Evolutionary conservation across 1,140 invertebrate species (phyloP), one percentile per base, ranked within the genome.

Genomic region (Tribolium madens): DNA sequence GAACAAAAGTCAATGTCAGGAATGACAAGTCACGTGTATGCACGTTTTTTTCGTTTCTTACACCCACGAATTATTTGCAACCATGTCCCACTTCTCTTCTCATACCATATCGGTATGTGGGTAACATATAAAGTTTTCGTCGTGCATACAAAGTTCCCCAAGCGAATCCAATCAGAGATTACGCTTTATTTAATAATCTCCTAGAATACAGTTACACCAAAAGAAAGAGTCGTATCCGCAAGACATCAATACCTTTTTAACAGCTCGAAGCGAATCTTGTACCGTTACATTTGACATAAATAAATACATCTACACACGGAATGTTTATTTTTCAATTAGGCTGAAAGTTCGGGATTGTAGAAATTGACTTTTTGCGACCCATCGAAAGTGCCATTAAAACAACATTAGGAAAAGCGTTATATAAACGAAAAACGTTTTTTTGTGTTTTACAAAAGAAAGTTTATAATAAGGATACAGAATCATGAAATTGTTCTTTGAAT

Each of bases 201-300:
- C 26, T 64, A 13, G 21, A 64, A 64, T 64, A 64, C 57, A 13
- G 57, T 64, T 64, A 64, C 13, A 13, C 57, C 57, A 64, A 64
- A 64, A 64, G 26, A 33, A 64, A 33, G 6, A 33, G 13, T 4
- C 52, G 52, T 21, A 57, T 64, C 57, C 57, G 57, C 21, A n/a
- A 57, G 52, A 17, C 14, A 57, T 57, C 52, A 33, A 64, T 64
- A 64, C 57, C 57, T 64, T 64, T 64, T 64, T 14, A 64, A 64
- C 57, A 64, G 57, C 57, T 64, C 9, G 21, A 31, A 33, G 57
- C 57, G 57, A 64, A 64, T 31, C 5, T 64, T 12, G n/a, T 64
- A 64, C 57, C 57, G 57, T 64, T 64, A 64, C 13, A 33, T 64
- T 33, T 64, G 52, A 57, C 52, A 57, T 57, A 57, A 57, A 57